These are phyloP conservation scores for Sinodicranocentrus sp. DNA, from an alignment of 2,888 invertebrate genomes.

Conservation along the genomic window DNA sequence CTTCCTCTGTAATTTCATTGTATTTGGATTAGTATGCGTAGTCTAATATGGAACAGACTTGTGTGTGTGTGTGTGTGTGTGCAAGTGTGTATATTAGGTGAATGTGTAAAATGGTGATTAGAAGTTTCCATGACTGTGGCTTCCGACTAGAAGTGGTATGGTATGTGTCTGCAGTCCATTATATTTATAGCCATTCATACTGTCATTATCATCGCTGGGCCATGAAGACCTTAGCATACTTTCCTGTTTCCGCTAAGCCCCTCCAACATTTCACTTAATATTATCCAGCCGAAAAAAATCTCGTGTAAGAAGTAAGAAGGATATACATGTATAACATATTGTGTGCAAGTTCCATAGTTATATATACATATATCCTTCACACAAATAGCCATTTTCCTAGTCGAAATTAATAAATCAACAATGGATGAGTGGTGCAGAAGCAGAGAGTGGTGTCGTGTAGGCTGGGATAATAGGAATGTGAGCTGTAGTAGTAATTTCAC, in stretches of 20 bases:
- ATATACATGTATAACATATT: background rate
- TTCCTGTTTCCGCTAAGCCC: slow-evolving; percentile 36
- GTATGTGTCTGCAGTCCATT: background rate
- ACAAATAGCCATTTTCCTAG: slow-evolving; percentile 30
- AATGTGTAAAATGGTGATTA: background rate
- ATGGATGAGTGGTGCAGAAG: slow-evolving; percentile 34
- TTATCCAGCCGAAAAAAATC: background rate
- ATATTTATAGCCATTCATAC: slow-evolving; percentile 6
- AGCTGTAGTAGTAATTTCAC: background rate
- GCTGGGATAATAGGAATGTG: background rate
- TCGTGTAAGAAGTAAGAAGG: background rate
- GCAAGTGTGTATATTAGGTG: background rate
- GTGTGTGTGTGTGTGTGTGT: no score
- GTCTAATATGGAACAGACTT: no score
- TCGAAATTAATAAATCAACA: slow-evolving; percentile 59
- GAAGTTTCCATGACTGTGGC: background rate
- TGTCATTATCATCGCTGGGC: slow-evolving; percentile 5
- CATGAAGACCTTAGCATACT: slow-evolving; percentile 40
- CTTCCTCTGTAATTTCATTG: slow-evolving; percentile 1
- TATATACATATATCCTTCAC: background rate
- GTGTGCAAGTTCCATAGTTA: no score
- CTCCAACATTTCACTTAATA: slow-evolving; percentile 12
- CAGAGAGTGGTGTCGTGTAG: background rate
- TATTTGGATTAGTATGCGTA: background rate
- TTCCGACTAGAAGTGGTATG: background rate